Base-by-base conservation (phyloP, 2,888 invertebrate species). In the Brachyopa scutellaris region DNA sequence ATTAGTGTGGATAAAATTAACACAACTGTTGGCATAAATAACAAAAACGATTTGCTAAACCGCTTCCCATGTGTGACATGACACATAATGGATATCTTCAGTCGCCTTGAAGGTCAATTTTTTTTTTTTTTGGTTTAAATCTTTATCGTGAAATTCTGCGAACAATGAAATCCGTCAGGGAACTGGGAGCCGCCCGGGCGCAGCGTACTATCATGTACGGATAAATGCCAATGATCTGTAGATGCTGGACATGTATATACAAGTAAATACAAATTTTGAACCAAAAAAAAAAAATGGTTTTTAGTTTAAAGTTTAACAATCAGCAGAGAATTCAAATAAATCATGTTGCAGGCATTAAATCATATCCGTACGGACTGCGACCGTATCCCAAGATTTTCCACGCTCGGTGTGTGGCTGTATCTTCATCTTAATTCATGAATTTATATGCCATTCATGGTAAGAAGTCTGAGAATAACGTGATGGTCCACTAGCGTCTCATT, bases 371-470 rank as follows among this genome's bases (percentile, higher is more conserved):
- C n/a, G 64, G 47, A 49, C 31, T 64, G 51, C 51, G n/a, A n/a
- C 23, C 57, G 29, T 40, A 33, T 70, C 62, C 59, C 64, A 8
- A 19, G 45, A 72, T 80, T 76, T 77, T 61, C 73, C 69, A 73
- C 64, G 84, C 74, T 84, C 74, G 57, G 85, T 85, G 86, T 86
- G 85, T 86, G 86, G 86, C 86, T 86, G 86, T 86, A 77, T 82
- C 82, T 78, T 62, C 61, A 77, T 78, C 83, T 83, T 78, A 78
- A 83, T 83, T 83, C 83, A 83, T 78, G 62, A 78, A 83, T 73
- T 83, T 83, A 78, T 83, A 73, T 83, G 83, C 78, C 67, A 83
- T 83, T 83, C 76, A 80, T 72, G 62, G 64, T 57, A 42, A 23
- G 21, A 29, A 4, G 38, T 4, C 47, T 49, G 49, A 21, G 76